These are phyloP conservation scores for Darevskia nairensis DNA, from an alignment of 2,797 vertebrate species.

Conservation along the genomic window DNA sequence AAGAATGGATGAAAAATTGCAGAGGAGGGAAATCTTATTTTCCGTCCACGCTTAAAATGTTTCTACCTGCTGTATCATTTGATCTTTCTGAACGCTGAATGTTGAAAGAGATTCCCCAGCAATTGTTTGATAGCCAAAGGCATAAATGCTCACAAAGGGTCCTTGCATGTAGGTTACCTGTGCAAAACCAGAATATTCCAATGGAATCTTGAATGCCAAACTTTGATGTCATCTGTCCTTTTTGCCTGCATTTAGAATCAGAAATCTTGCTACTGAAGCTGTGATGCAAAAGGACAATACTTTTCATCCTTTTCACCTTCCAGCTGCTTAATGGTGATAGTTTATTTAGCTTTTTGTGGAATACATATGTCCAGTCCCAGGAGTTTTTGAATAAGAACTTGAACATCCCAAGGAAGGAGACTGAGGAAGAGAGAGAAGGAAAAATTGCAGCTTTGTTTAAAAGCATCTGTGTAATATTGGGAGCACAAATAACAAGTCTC, in stretches of 20 bases:
- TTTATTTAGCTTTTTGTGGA: neutral
- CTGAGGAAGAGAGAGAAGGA: constrained; percentile 38
- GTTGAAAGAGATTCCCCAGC: neutral
- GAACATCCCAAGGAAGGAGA: constrained; percentile 76
- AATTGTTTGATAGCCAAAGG: neutral
- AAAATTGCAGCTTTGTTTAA: neutral
- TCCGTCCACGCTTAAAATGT: neutral
- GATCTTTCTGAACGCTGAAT: neutral
- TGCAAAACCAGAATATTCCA: neutral
- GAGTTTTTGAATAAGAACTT: constrained; percentile 75
- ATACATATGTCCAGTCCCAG: constrained; percentile 21
- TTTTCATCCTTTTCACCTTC: neutral
- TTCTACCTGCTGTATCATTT: neutral
- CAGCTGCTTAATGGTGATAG: neutral
- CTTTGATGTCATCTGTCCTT: neutral
- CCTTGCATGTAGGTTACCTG: no score
- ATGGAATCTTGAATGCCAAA: neutral
- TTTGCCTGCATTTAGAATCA: constrained; percentile 10
- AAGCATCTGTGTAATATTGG: neutral
- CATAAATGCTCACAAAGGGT: neutral
- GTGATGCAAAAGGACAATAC: neutral
- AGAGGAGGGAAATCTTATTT: neutral
- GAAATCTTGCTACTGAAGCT: constrained; percentile 13
- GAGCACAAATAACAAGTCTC: neutral
- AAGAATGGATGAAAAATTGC: neutral